A percentile compares a stretch with the other conserved stretches of the same genome.
Conservation (phyloP, 2,797 vertebrate species). For the Urosaurus nigricauda region DNA sequence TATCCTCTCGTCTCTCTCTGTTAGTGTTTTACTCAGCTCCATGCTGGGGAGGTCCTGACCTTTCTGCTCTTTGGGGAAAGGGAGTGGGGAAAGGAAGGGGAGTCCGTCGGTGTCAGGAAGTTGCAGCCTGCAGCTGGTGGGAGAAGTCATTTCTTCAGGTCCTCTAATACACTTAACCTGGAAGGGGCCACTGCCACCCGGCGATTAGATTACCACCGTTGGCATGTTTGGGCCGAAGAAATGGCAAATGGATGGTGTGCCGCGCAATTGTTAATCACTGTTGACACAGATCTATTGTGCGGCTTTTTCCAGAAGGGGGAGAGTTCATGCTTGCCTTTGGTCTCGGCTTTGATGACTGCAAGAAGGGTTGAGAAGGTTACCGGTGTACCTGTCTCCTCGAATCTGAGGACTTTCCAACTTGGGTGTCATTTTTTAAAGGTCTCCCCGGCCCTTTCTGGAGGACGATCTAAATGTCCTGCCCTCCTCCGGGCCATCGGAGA, state of each 20-base stretch:
- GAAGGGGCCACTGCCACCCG: slow-evolving; percentile 72
- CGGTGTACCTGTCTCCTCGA: slow-evolving; percentile 79
- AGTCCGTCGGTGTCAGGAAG: slow-evolving; percentile 77
- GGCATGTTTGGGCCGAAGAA: slow-evolving; percentile 78
- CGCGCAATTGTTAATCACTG: slow-evolving; percentile 80
- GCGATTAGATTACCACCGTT: slow-evolving; percentile 80
- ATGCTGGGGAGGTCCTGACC: slow-evolving; percentile 89
- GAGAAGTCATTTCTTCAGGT: slow-evolving; percentile 61
- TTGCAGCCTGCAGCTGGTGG: slow-evolving; percentile 70
- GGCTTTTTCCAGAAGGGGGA: slow-evolving; percentile 72
- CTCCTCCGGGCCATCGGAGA: slow-evolving; percentile 75
- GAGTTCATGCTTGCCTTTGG: slow-evolving; percentile 70
- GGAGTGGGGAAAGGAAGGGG: slow-evolving; percentile 72
- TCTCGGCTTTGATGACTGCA: slow-evolving; percentile 62
- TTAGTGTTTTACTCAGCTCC: slow-evolving; percentile 87
- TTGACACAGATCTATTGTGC: slow-evolving; percentile 80
- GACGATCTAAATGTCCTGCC: slow-evolving; percentile 80
- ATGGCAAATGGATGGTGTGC: slow-evolving; percentile 76
- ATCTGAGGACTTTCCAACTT: slow-evolving; percentile 64
- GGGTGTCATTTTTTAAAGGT: slow-evolving; percentile 80
- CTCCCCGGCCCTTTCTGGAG: slow-evolving; percentile 73
- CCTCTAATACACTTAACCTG: slow-evolving; percentile 83
- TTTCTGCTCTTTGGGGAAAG: slow-evolving; percentile 82
- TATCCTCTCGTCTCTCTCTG: slow-evolving; percentile 89
- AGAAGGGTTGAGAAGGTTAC: slow-evolving; percentile 74